Percentiles rank a stretch among this genome's conserved stretches.
Conservation (phyloP, 1,140 invertebrate species). For the Parasteatoda tepidariorum region DNA sequence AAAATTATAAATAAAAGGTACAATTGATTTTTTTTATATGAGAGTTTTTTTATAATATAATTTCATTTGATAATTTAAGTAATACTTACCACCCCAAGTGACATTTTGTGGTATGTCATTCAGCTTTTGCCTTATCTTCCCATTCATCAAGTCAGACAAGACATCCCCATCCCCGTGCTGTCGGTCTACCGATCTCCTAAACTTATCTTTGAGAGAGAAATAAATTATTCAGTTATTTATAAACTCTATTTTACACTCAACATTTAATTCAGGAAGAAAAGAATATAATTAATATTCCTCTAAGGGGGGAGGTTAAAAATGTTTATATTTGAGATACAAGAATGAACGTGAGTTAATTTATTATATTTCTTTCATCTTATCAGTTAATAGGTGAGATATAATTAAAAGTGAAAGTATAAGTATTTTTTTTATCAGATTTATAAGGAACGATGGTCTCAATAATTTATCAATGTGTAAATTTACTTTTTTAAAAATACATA, state of each 20-base stretch:
- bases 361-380: neutral
- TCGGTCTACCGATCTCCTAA: slow-evolving; percentile 5
- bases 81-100: slow-evolving; percentile 73
- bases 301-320: no score
- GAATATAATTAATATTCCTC: no score
- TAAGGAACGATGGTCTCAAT: no score
- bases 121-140: slow-evolving; percentile 75
- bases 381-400: neutral
- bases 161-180: slow-evolving; percentile 62
- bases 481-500: no score
- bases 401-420: neutral
- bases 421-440: no score
- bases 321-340: neutral
- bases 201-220: slow-evolving; percentile 17
- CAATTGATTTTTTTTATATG: no score
- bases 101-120: slow-evolving; percentile 73
- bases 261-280: neutral
- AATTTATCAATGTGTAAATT: no score
- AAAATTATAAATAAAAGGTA: no score
- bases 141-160: slow-evolving; percentile 78
- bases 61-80: no score
- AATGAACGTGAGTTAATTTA: neutral
- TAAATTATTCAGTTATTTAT: no score
- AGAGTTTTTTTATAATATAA: no score
- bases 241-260: neutral